Evolutionary conservation across 53 echinoderm and acorn worm genomes (phyloP).

Genomic region (Paracentrotus lividus): DNA sequence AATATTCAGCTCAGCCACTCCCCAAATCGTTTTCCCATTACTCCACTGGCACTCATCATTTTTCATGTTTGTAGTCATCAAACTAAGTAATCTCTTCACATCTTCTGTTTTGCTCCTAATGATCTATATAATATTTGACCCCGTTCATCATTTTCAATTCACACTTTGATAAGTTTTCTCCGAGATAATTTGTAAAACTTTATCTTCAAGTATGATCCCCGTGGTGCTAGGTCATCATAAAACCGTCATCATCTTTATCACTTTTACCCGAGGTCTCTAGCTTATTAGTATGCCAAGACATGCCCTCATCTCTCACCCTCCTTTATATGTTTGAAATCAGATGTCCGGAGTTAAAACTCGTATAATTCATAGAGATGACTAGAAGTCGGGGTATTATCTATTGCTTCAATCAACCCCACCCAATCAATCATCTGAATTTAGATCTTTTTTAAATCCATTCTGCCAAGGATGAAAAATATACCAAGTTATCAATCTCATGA

Average conservation of each 20-base stretch:
- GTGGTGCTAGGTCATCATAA: neutral
- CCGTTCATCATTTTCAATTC: neutral
- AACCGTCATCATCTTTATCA: neutral
- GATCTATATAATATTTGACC: neutral
- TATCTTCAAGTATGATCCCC: neutral
- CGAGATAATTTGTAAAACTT: neutral
- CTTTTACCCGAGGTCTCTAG: too few species aligned
- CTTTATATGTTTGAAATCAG: slow-evolving; percentile 25
- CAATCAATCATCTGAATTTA: slow-evolving; percentile 3
- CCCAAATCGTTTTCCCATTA: too few species aligned
- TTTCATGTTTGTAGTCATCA: too few species aligned
- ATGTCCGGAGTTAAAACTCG: neutral
- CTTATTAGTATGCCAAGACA: slow-evolving; percentile 28
- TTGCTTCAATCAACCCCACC: neutral
- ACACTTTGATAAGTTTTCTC: too few species aligned
- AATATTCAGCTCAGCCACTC: too few species aligned
- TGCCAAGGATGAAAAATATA: neutral
- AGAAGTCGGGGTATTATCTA: neutral
- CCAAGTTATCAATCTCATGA: neutral
- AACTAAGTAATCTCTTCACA: neutral
- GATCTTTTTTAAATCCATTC: neutral
- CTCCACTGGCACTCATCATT: too few species aligned
- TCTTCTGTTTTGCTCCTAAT: neutral
- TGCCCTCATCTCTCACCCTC: slow-evolving; percentile 5
- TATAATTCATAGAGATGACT: neutral